phyloP scores from a whole-genome alignment of 1,140 invertebrate genomes.

The Spodoptera litura region DNA sequence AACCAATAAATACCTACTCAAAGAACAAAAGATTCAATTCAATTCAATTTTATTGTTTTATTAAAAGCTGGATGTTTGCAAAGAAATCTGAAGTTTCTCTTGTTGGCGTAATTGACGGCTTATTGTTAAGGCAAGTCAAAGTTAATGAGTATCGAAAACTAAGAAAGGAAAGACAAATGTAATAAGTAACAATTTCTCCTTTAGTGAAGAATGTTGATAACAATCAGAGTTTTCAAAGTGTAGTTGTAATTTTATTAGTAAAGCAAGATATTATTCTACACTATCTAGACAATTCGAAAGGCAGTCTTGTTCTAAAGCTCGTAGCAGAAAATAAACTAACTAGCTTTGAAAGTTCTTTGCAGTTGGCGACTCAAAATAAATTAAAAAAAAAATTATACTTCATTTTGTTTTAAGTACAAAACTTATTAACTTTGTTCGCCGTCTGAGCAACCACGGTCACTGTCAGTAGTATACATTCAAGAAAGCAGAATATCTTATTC shows the following conservation, averaged over 20 bases:
- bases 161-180: background rate
- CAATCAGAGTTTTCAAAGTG: conserved; percentile 7
- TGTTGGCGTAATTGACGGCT: too few relatives aligned
- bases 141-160: background rate
- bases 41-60: too few relatives aligned
- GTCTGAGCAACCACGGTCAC: too few relatives aligned
- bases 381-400: background rate
- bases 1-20: too few relatives aligned
- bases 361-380: background rate
- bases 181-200: background rate
- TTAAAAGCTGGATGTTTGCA: too few relatives aligned
- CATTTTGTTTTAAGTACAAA: background rate
- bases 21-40: too few relatives aligned
- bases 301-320: background rate
- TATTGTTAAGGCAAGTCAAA: background rate
- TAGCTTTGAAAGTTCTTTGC: background rate
- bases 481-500: too few relatives aligned
- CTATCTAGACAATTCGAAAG: background rate
- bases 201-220: background rate
- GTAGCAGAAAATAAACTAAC: background rate
- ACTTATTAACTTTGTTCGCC: background rate
- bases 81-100: too few relatives aligned
- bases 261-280: background rate
- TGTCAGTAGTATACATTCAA: too few relatives aligned
- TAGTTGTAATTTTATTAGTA: conserved; percentile 10